These are phyloP conservation scores for Galerucella pusilla DNA, from an alignment of 2,888 invertebrate genomes.

Conservation along the genomic window DNA sequence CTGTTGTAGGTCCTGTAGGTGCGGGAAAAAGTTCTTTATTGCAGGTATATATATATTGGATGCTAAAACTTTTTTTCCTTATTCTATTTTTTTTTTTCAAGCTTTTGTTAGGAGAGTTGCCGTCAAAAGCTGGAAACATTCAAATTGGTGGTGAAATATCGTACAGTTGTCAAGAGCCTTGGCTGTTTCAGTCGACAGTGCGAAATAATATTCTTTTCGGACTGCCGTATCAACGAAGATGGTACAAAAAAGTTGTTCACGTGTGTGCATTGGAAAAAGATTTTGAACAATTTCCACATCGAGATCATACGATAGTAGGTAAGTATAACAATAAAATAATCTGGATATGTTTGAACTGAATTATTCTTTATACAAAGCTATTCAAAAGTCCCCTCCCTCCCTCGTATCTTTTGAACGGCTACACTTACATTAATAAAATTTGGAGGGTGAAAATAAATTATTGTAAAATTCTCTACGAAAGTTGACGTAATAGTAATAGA, in stretches of 20 bases:
- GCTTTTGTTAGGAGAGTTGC: slow-evolving; percentile 69
- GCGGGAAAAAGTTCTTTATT: slow-evolving; percentile 78
- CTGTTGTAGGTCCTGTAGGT: slow-evolving; percentile 89
- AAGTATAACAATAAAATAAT: slow-evolving; percentile 63
- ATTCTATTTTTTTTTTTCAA: not conserved
- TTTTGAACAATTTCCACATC: slow-evolving; percentile 70
- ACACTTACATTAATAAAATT: too few species aligned
- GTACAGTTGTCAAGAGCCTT: slow-evolving; percentile 76
- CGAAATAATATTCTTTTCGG: slow-evolving; percentile 56
- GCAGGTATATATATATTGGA: slow-evolving; percentile 54
- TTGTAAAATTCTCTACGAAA: too few species aligned
- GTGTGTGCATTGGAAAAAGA: slow-evolving; percentile 74
- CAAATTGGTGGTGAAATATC: slow-evolving; percentile 67
- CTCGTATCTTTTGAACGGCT: too few species aligned
- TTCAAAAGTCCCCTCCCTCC: too few species aligned
- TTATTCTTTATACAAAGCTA: slow-evolving; percentile 6
- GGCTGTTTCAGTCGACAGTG: slow-evolving; percentile 72
- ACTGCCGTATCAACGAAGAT: slow-evolving; percentile 68
- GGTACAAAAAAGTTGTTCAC: slow-evolving; percentile 67
- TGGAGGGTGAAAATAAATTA: too few species aligned
- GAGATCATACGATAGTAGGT: slow-evolving; percentile 69
- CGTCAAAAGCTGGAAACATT: slow-evolving; percentile 66
- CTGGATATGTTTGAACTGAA: slow-evolving; percentile 25
- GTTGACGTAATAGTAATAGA: too few species aligned
- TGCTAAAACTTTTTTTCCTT: not conserved